A percentile compares a stretch with the other conserved stretches of the same genome.
phyloP scores from a whole-genome alignment of 2,113 vertebrate genomes.

The Urocitellus parryii region DNA sequence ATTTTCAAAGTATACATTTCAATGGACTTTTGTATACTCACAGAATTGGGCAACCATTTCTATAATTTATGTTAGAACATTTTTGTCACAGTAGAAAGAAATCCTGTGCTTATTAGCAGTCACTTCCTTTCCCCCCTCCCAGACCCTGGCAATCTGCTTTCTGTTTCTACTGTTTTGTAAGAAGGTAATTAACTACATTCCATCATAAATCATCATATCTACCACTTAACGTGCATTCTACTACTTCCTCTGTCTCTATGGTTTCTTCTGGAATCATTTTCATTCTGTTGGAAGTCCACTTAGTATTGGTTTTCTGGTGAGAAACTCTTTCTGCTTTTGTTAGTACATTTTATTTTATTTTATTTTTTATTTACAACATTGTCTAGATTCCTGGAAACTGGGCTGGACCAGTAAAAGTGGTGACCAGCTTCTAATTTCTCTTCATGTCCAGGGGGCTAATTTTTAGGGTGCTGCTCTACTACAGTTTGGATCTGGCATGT shows the following conservation, averaged over 20 bases:
- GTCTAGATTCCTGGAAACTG: background rate
- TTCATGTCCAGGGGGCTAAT: background rate
- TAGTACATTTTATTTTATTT: background rate
- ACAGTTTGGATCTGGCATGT: background rate
- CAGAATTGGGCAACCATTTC: background rate
- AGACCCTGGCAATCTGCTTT: background rate
- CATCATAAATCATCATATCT: background rate
- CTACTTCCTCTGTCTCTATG: background rate
- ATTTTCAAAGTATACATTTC: background rate
- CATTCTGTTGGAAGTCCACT: background rate
- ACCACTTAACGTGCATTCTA: background rate
- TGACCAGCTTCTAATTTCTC: background rate
- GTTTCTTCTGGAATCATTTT: background rate
- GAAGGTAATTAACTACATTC: background rate
- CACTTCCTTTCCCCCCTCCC: background rate
- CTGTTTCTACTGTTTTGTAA: conserved; percentile 1
- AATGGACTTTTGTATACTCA: background rate
- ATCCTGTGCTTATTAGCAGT: background rate
- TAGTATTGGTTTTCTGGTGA: background rate
- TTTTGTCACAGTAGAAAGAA: background rate
- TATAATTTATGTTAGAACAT: conserved; percentile 13
- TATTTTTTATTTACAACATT: background rate
- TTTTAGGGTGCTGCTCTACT: background rate
- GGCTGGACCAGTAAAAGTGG: background rate
- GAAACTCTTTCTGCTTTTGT: background rate